phyloP scores from a whole-genome alignment of 2,888 invertebrate species.

The Zonitis immaculata region DNA sequence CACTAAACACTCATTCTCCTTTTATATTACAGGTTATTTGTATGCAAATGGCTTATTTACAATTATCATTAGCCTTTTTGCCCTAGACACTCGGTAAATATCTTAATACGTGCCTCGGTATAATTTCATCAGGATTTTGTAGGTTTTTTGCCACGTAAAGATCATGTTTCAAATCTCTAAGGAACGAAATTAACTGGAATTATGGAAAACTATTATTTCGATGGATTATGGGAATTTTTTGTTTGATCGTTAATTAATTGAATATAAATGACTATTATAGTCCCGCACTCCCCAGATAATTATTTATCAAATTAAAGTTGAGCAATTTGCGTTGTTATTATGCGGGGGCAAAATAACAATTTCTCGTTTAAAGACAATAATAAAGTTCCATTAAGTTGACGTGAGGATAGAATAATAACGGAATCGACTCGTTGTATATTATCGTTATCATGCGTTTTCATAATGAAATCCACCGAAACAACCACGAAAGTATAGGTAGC shows the following conservation, averaged over 20 bases:
- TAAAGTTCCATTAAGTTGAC: conserved; percentile 4
- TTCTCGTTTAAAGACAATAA: conserved; percentile 1
- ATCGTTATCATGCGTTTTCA: conserved; percentile 11
- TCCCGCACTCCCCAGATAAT: no score
- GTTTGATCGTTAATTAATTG: not conserved
- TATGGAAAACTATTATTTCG: no score
- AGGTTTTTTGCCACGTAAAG: not conserved
- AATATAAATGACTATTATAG: no score
- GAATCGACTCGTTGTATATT: conserved; percentile 14
- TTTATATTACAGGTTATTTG: conserved; percentile 39
- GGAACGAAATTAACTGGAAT: no score
- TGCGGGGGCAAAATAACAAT: conserved; percentile 5
- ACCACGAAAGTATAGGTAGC: conserved; percentile 32
- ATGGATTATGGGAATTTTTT: not conserved
- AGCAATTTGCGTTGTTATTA: conserved; percentile 5
- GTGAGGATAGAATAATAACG: conserved; percentile 13
- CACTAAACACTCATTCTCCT: no score
- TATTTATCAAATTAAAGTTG: conserved; percentile 3
- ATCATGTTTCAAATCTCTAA: no score
- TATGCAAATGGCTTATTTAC: conserved; percentile 37
- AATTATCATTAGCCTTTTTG: conserved; percentile 35
- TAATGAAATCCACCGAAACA: conserved; percentile 24
- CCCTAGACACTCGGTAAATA: conserved; percentile 14
- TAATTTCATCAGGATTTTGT: not conserved
- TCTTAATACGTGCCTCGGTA: conserved; percentile 7